Percentiles rank a stretch among this genome's conserved stretches.
Conservation (phyloP, 2,888 invertebrate genomes). For the Xanthorhoe designata region DNA sequence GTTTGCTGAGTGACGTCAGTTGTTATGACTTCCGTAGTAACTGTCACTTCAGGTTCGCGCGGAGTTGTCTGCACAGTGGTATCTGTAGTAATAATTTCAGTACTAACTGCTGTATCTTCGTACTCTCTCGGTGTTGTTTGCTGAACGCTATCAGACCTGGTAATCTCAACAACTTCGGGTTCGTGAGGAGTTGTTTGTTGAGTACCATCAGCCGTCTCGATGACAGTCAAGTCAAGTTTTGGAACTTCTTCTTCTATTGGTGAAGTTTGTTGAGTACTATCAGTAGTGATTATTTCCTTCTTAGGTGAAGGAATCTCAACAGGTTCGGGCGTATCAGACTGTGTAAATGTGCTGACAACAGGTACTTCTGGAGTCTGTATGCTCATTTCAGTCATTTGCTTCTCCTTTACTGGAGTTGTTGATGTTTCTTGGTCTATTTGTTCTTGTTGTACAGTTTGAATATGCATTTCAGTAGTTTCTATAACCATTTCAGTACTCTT, state of each 20-base stretch:
- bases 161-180: conserved; percentile 35
- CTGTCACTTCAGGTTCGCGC: conserved; percentile 22
- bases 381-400: conserved; percentile 64
- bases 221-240: conserved; percentile 43
- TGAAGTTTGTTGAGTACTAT: conserved; percentile 63
- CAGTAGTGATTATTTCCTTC: conserved; percentile 51
- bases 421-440: conserved; percentile 71
- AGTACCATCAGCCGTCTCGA: conserved; percentile 56
- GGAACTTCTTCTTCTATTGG: conserved; percentile 52
- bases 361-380: conserved; percentile 74
- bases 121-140: conserved; percentile 30
- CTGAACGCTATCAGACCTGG: conserved; percentile 41
- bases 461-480: conserved; percentile 72
- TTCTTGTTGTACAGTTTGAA: conserved; percentile 69
- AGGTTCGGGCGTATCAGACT: conserved; percentile 70
- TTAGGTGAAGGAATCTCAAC: conserved; percentile 41
- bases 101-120: conserved; percentile 27
- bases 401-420: conserved; percentile 67
- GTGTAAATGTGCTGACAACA: conserved; percentile 70
- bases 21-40: conserved; percentile 19
- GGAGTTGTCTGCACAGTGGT: conserved; percentile 43
- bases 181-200: conserved; percentile 63
- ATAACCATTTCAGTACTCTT: conserved; percentile 72
- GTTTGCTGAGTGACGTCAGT: conserved; percentile 38
- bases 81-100: conserved; percentile 43